Percentiles rank a stretch among this genome's conserved stretches.
Conservation (phyloP, 2,113 vertebrate genomes). For the Gallinago undulata region DNA sequence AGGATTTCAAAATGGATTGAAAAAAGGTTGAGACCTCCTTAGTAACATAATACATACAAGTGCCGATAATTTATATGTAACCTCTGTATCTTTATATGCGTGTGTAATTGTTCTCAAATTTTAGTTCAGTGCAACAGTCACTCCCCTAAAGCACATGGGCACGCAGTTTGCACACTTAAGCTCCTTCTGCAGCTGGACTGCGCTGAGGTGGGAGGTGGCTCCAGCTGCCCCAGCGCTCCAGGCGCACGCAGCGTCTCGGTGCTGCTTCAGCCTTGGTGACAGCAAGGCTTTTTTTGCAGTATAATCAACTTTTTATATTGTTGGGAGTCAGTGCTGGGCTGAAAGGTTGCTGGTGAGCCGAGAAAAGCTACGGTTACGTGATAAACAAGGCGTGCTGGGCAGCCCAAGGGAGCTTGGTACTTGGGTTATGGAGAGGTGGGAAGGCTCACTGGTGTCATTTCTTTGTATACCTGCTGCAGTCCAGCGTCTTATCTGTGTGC, state of each 20-base stretch:
- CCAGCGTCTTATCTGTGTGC: not conserved
- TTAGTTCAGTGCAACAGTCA: not conserved
- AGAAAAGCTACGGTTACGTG: fast-evolving
- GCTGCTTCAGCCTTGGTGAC: not conserved
- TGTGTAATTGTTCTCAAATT: not conserved
- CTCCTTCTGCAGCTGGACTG: not conserved
- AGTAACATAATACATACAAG: fast-evolving
- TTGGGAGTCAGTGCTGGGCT: not conserved
- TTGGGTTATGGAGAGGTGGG: not conserved
- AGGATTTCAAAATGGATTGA: not conserved
- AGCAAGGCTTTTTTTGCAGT: not conserved
- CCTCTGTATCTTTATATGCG: not conserved
- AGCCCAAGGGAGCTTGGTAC: not conserved
- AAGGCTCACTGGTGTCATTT: not conserved
- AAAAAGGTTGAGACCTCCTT: not conserved
- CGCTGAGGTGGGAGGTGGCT: not conserved
- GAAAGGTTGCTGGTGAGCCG: not conserved
- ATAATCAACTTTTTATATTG: not conserved
- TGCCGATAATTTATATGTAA: not conserved
- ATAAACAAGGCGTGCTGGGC: not conserved
- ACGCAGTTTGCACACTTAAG: not conserved
- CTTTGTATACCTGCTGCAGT: not conserved
- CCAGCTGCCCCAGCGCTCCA: not conserved
- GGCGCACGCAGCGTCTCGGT: fast-evolving
- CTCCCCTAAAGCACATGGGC: not conserved